Percentiles rank a stretch among this genome's conserved stretches.
phyloP scores from a whole-genome alignment of 2,113 vertebrate species.

The Pelvicachromis taeniatus region DNA sequence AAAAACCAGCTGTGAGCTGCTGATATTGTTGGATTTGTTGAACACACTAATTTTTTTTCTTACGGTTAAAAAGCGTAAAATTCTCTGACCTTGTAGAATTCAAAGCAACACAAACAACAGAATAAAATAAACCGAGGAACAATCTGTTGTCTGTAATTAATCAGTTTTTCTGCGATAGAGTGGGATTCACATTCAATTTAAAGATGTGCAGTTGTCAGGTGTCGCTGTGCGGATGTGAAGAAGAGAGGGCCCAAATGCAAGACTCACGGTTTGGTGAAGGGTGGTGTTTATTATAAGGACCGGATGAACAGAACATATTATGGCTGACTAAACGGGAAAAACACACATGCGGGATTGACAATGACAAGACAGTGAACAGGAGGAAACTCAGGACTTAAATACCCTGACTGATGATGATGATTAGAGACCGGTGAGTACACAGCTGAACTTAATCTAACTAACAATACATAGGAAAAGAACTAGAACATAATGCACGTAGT shows the following conservation, averaged over 20 bases:
- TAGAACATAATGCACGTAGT: too few relatives aligned
- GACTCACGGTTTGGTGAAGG: background rate
- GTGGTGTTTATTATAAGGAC: background rate
- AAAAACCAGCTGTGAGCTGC: background rate
- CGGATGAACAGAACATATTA: background rate
- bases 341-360: accelerated
- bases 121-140: background rate
- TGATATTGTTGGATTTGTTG: background rate
- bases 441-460: too few relatives aligned
- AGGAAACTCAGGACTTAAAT: background rate
- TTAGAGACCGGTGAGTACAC: too few relatives aligned
- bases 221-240: background rate
- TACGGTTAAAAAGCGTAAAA: background rate
- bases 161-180: too few relatives aligned
- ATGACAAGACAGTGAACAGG: background rate
- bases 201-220: background rate
- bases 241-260: background rate
- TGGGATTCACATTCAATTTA: too few relatives aligned
- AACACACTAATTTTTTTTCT: background rate
- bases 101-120: background rate
- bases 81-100: background rate
- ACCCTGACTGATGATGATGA: too few relatives aligned
- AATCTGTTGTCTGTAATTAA: too few relatives aligned
- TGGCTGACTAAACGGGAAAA: background rate
- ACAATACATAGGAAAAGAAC: too few relatives aligned